Percentiles rank a stretch among this genome's conserved stretches.
Evolutionary conservation across 2,797 vertebrate species (phyloP).

Genomic region (Scyliorhinus canicula): DNA sequence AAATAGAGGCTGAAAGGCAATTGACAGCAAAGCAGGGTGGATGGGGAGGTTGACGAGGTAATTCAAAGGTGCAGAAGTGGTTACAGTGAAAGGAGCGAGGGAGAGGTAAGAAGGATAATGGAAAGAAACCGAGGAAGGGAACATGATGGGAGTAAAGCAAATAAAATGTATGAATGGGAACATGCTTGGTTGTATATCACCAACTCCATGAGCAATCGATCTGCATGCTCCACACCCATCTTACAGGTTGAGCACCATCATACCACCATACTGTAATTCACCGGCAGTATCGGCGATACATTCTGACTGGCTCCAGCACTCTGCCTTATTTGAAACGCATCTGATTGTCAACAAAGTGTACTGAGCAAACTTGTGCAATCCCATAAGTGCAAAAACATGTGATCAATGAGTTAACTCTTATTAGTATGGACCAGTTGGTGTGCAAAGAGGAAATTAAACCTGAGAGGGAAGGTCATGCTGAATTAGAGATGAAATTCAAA

Average conservation of each 20-base stretch:
- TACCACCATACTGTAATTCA: neutral
- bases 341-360: neutral
- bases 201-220: neutral
- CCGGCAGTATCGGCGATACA: neutral
- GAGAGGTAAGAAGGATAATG: neutral
- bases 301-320: neutral
- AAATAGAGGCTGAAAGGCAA: neutral
- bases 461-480: neutral
- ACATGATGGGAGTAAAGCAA: neutral
- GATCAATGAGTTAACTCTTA: neutral
- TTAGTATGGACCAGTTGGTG: neutral
- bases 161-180: neutral
- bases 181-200: neutral
- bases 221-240: neutral
- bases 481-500: neutral
- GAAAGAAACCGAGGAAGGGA: neutral
- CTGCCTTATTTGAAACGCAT: neutral
- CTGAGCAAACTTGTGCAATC: neutral
- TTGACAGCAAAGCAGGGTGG: too few species aligned
- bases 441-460: neutral
- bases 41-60: neutral
- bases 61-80: neutral
- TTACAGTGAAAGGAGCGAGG: neutral
- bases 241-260: neutral
- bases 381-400: neutral